Base-by-base conservation (phyloP, 2,797 vertebrate species). In the Poecilia gillii region DNA sequence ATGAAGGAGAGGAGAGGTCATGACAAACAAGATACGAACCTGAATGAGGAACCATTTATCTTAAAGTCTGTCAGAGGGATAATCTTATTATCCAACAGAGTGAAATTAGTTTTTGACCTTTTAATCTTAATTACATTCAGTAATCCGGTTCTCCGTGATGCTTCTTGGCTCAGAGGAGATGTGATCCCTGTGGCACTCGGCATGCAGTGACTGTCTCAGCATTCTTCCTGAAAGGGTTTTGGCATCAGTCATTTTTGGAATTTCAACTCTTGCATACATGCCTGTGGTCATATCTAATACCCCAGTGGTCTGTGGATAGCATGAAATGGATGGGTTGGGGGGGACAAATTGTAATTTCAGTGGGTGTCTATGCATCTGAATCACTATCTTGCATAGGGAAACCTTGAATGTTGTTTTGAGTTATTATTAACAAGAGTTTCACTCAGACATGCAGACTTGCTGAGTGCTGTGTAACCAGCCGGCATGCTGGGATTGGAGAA, bases 341-440 rank as follows among this genome's bases (percentile, higher is more conserved):
- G 70, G 81, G 72, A 74, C 36, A 33, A 46, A 25, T 39, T 43
- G 79, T 81, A 74, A 45, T 76, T 72, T 73, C n/a, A 64, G 64
- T 33, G 75, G 70, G 39, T 71, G 81, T 85, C 80, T 80, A 83
- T 75, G 73, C 47, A 64, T 74, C 49, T 84, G 53, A 78, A 55
- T 64, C 79, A 39, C 81, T 74, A 1, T 25, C 43, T 75, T 75
- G 68, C 75, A 80, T 74, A 79, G 36, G 23, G 55, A 76, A 77
- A 64, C 43, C 73, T 1, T 57, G 49, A 57, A 82, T 46, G 82
- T 85, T 81, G 81, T 86, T 51, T 73, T 76, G 53, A 77, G 81
- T 86, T 83, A 88, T 91, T 81, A 92, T 90, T 89, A 90, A 84
- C 83, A 80, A 84, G 84, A 83, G 82, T 89, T 89, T 78, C 80